Percentiles rank a stretch among this genome's conserved stretches.
These are phyloP conservation scores for Sebastes itinus DNA, from an alignment of 2,797 vertebrate genomes.

Conservation along the genomic window DNA sequence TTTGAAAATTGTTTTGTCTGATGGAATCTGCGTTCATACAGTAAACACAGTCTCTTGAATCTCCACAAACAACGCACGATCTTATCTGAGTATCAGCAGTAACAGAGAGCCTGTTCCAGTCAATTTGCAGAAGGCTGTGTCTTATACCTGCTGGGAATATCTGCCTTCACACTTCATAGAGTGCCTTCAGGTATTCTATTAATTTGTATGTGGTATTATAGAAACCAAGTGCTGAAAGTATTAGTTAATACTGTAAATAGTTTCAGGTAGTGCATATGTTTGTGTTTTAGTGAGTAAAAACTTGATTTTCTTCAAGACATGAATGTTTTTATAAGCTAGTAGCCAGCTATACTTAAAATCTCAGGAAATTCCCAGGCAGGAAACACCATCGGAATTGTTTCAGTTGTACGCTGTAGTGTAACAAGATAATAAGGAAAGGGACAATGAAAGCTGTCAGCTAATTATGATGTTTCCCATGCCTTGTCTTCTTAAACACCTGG, in stretches of 20 bases:
- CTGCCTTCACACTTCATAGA: neutral
- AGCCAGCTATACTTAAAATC: neutral
- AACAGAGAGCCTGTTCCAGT: neutral
- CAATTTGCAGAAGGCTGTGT: neutral
- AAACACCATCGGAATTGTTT: neutral
- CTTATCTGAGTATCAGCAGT: neutral
- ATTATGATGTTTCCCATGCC: neutral
- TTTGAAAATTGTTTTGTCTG: neutral
- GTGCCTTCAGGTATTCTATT: neutral
- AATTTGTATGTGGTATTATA: neutral
- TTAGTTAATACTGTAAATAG: neutral
- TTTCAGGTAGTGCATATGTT: neutral
- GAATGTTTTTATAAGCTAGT: neutral
- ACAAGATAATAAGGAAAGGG: neutral
- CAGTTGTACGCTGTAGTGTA: neutral
- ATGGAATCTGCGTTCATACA: neutral
- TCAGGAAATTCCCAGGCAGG: neutral
- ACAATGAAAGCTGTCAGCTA: neutral
- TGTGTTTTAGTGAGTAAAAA: neutral
- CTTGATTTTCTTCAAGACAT: neutral
- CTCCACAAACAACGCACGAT: neutral
- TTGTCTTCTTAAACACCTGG: neutral
- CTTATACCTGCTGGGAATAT: neutral
- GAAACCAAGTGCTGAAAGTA: neutral
- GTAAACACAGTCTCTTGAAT: neutral